These are phyloP conservation scores for Neoseiulus cucumeris DNA, from an alignment of 1,140 invertebrate genomes.

Conservation along the genomic window DNA sequence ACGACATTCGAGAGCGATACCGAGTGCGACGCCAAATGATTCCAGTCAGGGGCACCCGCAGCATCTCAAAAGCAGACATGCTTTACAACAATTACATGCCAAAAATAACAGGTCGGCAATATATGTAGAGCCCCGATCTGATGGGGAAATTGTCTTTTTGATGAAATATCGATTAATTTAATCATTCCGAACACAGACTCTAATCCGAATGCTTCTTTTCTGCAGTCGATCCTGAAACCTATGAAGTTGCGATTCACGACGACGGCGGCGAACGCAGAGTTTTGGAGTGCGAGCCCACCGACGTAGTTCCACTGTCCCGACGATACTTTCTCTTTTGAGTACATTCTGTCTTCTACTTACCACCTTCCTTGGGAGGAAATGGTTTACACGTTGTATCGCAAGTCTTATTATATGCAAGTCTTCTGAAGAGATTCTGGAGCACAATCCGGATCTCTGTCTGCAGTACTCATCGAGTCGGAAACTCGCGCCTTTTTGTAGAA, in stretches of 20 bases:
- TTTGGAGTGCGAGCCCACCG: not conserved
- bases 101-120: conserved; percentile 22
- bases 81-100: conserved; percentile 24
- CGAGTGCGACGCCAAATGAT: conserved; percentile 22
- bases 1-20: conserved; percentile 20
- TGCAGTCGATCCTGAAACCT: conserved; percentile 26
- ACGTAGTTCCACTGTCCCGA: not conserved
- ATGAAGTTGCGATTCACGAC: conserved; percentile 22
- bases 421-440: not conserved
- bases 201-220: conserved; percentile 12
- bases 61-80: conserved; percentile 24
- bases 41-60: conserved; percentile 23
- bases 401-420: not conserved
- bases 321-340: not conserved
- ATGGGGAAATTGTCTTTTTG: not conserved
- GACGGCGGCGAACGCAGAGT: conserved; percentile 13
- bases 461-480: not conserved
- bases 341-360: not conserved
- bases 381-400: too few relatives aligned
- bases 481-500: too few relatives aligned
- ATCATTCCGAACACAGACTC: not conserved
- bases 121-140: conserved; percentile 13
- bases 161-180: conserved; percentile 1
- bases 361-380: too few relatives aligned
- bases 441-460: not conserved